Evolutionary conservation across 2,797 vertebrate genomes (phyloP), one percentile per base, ranked within the genome.

Genomic region (Knipowitschia caucasica): DNA sequence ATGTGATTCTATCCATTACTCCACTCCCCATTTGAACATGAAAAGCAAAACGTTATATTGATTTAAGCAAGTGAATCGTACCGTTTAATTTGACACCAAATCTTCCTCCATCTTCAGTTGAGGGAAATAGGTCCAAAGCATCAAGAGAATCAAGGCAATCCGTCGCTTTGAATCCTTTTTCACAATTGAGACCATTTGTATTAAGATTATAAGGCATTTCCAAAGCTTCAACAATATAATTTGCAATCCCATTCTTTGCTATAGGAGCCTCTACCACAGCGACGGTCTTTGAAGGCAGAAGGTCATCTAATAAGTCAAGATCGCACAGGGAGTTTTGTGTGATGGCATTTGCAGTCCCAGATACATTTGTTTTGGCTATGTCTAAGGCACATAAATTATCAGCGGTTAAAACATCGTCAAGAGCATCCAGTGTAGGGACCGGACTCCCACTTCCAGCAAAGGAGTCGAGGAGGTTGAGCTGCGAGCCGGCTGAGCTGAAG

Each of bases 401-500:
- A 2, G 38, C 5, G 42, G 64, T 20, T 1, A 31, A 61, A 12
- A 81, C 68, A 54, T 76, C 44, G 2, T 94, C 93, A 0, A 94
- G 81, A 17, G 70, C 21, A 23, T 83, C 73, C 33, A 91, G 84
- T 35, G 57, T 25, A 4, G 46, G 17, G 10, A 59, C 7, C 29
- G 23, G 4, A 12, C 8, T 34, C 3, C 10, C 21, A 0, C 12
- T 44, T 0, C 45, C 40, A 1, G 77, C 60, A 73, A 97, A 93
- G 51, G 83, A 86, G 83, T 94, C 94, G 60, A 93, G 83, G 46
- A 91, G 82, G 87, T 95, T 93, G 69, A 96, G 81, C 0, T 89
- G 89, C 27, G 81, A 86, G 40, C 90, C 67, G 1, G 90, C 74
- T 0, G 94, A 89, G 70, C 68, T 90, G 2, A 98, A 98, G 69